These are phyloP conservation scores for Parasteatoda lunata DNA, from an alignment of 2,888 invertebrate genomes.

Conservation along the genomic window DNA sequence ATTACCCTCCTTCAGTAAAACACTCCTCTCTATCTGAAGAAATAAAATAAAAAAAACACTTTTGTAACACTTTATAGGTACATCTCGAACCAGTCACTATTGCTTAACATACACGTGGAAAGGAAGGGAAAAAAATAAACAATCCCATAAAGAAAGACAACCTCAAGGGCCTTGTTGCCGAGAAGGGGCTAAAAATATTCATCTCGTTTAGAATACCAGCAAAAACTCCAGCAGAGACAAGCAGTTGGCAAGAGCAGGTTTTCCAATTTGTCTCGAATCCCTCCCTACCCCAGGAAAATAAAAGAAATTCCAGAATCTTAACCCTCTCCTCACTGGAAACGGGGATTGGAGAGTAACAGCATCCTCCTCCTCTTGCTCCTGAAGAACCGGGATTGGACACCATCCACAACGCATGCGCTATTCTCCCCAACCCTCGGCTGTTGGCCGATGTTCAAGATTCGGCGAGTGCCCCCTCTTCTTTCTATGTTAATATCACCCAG, in stretches of 20 bases:
- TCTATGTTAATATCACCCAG: slow-evolving; percentile 52
- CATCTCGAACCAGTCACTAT: background rate
- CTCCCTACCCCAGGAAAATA: slow-evolving; percentile 6
- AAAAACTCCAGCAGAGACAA: slow-evolving; percentile 1
- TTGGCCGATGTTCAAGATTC: slow-evolving; percentile 43
- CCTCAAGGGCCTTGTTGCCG: slow-evolving; percentile 32
- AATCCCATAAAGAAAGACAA: background rate
- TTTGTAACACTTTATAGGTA: background rate
- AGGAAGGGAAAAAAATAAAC: slow-evolving; percentile 24
- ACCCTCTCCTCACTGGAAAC: slow-evolving; percentile 50
- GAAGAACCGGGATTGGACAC: slow-evolving; percentile 48
- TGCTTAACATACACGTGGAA: background rate
- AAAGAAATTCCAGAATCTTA: slow-evolving; percentile 29
- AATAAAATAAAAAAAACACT: slow-evolving; percentile 10
- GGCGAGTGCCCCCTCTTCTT: slow-evolving; percentile 14
- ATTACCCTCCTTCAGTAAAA: background rate
- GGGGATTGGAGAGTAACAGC: slow-evolving; percentile 47
- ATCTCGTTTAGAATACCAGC: slow-evolving; percentile 25
- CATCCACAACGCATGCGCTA: slow-evolving; percentile 58
- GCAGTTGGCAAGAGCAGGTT: slow-evolving; percentile 37
- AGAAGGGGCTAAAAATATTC: slow-evolving; percentile 45
- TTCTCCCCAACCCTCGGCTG: background rate
- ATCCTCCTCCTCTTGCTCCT: slow-evolving; percentile 46
- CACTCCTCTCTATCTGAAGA: background rate
- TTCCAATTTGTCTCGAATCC: slow-evolving; percentile 30